phyloP scores from a whole-genome alignment of 2,113 vertebrate genomes.

The Misgurnus mizolepis region DNA sequence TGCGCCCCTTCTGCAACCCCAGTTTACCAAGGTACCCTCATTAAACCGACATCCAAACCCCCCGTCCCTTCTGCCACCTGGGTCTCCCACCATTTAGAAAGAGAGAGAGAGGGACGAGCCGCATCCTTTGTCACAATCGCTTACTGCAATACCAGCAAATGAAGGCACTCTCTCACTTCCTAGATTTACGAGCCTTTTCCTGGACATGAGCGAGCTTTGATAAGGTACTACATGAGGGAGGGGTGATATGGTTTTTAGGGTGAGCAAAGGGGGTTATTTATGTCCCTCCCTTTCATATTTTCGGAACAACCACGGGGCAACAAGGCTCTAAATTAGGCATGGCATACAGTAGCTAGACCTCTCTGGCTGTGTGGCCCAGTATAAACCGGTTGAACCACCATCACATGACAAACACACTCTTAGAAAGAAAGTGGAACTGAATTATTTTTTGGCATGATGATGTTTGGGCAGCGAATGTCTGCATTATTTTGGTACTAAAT shows the following conservation, averaged over 20 bases:
- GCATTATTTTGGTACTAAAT: too few relatives aligned
- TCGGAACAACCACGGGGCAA: slow-evolving; percentile 53
- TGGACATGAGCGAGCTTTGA: slow-evolving; percentile 26
- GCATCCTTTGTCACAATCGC: slow-evolving; percentile 15
- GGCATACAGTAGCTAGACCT: slow-evolving; percentile 57
- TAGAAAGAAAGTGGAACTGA: too few relatives aligned
- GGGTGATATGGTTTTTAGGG: slow-evolving; percentile 37
- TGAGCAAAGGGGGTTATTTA: slow-evolving; percentile 56
- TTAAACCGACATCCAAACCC: slow-evolving; percentile 47
- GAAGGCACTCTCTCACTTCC: not conserved
- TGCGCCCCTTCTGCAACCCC: slow-evolving; percentile 19
- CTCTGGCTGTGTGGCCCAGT: slow-evolving; percentile 59
- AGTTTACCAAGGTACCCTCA: slow-evolving; percentile 42
- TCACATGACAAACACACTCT: too few relatives aligned
- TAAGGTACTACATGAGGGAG: not conserved
- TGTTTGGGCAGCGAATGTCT: too few relatives aligned
- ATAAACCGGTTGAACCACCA: slow-evolving; percentile 56
- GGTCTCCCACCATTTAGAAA: slow-evolving; percentile 33
- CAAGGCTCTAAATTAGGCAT: slow-evolving; percentile 58
- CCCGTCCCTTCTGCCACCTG: slow-evolving; percentile 21
- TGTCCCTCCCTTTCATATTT: slow-evolving; percentile 53
- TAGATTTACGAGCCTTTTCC: slow-evolving; percentile 39
- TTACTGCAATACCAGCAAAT: slow-evolving; percentile 30
- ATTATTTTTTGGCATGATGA: too few relatives aligned
- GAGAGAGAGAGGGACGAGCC: not conserved